Base-by-base conservation (phyloP, 2,888 invertebrate species). In the Miltochrista miniata region DNA sequence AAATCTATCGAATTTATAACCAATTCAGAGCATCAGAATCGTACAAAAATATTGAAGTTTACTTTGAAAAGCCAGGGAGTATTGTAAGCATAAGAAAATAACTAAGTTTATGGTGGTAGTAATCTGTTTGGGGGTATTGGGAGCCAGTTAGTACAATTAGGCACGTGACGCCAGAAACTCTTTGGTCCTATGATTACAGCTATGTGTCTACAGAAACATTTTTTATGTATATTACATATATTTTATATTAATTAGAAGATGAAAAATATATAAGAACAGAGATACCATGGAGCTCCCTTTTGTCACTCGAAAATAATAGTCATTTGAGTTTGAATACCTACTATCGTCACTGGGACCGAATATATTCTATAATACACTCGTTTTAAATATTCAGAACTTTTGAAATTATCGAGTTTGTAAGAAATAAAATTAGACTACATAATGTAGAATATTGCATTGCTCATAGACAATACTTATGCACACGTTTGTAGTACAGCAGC, bases 171-270 rank as follows among this genome's bases (percentile, higher is more conserved):
- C 63, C 59, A 68, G 63, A 61, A 63, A 68, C 57, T 68, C 69
- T 68, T 68, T 68, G 68, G 68, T 68, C 66, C 61, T 68, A 63
- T 68, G 29, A 58, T 54, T 68, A 65, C 41, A 62, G 56, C 60
- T 65, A 57, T 51, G 54, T 56, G 53, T 60, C 41, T 54, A 61
- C 54, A n/a, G 45, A 58, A 65, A 51, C 60, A 51, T 65, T 3
- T 31, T 7, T 11, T 11, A 8, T 31, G 31, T 31, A 31, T 31
- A 5, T 31, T 59, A 66, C 54, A 64, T 54, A 53, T 61, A 51
- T 56, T 58, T 49, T 51, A 61, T 58, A 56, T 53, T 54, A 48
- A 56, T 41, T 58, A 35, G 15, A 61, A 53, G 13, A 39, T 15
- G 42, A 42, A 45, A 24, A 36, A 38, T 38, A 13, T 35, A 12